A percentile compares a stretch with the other conserved stretches of the same genome.
phyloP scores from a whole-genome alignment of 2,797 vertebrate species.

The Bradypodion pumilum region DNA sequence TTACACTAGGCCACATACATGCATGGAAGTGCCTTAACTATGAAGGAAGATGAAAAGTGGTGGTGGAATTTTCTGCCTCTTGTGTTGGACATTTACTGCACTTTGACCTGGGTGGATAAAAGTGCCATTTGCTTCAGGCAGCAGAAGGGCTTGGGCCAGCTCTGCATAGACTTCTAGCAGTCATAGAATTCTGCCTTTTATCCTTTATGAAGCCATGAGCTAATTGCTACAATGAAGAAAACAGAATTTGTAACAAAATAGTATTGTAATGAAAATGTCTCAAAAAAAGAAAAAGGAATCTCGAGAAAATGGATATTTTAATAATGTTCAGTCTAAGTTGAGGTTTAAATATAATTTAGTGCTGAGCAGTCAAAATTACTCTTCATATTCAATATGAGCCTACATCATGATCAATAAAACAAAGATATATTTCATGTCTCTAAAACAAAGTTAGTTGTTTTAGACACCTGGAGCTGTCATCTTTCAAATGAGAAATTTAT shows the following conservation, averaged over 20 bases:
- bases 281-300: neutral
- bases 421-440: neutral
- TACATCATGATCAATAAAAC: neutral
- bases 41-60: no score
- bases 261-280: no score
- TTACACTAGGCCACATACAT: no score
- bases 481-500: slow-evolving; percentile 18
- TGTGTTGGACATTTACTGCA: no score
- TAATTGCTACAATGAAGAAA: neutral
- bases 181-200: neutral
- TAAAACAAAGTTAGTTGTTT: neutral
- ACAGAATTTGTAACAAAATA: neutral
- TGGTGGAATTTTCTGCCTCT: no score
- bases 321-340: neutral
- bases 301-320: neutral
- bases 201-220: neutral
- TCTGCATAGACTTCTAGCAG: neutral
- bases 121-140: no score
- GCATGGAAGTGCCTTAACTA: no score
- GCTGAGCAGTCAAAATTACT: neutral
- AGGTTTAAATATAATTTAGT: neutral
- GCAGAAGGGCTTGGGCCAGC: neutral
- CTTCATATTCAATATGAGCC: neutral
- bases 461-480: slow-evolving; percentile 1
- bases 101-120: no score